These are phyloP conservation scores for Corythornis leucogaster DNA, from an alignment of 2,797 vertebrate species.

Conservation along the genomic window DNA sequence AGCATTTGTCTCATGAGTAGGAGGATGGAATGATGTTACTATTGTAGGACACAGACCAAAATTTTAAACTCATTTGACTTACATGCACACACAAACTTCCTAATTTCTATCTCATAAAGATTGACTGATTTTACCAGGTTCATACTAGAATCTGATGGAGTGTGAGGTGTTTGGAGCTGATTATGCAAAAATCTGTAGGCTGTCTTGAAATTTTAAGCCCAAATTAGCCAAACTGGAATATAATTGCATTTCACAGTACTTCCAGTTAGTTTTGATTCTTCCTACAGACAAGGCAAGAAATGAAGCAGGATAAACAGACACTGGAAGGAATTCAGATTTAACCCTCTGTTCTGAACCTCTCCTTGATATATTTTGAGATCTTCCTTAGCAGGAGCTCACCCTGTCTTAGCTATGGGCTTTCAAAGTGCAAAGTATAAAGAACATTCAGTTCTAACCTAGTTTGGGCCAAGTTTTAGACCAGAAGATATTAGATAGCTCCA, in stretches of 20 bases:
- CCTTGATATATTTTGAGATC: not conserved
- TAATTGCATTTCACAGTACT: not conserved
- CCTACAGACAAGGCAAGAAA: not conserved
- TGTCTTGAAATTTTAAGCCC: not conserved
- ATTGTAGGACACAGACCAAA: not conserved
- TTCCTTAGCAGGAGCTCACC: not conserved
- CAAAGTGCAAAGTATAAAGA: not conserved
- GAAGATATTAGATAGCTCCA: not conserved
- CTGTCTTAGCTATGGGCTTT: not conserved
- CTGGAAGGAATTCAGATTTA: not conserved
- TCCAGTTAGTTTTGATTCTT: not conserved
- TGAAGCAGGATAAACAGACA: not conserved
- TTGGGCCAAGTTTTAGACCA: not conserved
- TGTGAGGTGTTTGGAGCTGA: not conserved
- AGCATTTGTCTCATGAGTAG: not conserved
- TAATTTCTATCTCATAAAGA: not conserved
- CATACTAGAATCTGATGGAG: not conserved
- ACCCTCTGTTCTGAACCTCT: not conserved
- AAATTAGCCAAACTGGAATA: not conserved
- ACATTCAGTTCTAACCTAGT: not conserved
- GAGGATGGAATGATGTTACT: not conserved
- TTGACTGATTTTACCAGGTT: not conserved
- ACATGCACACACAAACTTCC: not conserved
- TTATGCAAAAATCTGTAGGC: not conserved
- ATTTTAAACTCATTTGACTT: not conserved